These are phyloP conservation scores for Clitarchus hookeri DNA, from an alignment of 2,888 invertebrate species.

Conservation along the genomic window DNA sequence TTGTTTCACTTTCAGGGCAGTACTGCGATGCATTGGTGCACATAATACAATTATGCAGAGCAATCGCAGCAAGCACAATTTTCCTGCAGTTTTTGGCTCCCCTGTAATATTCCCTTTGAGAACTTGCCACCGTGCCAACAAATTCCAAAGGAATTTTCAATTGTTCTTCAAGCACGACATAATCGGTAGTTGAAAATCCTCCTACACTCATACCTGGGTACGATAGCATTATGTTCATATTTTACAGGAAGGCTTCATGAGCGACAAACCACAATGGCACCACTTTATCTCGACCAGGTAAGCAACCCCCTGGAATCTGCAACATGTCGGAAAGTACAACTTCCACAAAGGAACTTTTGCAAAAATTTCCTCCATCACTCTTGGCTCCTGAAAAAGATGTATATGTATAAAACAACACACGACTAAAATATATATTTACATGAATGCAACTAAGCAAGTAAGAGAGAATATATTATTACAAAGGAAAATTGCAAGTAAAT, in stretches of 20 bases:
- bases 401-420: too few relatives aligned
- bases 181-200: constrained; percentile 37
- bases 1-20: constrained; percentile 25
- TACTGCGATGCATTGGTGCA: neutral
- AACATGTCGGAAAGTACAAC: neutral
- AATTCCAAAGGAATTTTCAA: constrained; percentile 39
- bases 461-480: too few relatives aligned
- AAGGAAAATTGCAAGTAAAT: too few relatives aligned
- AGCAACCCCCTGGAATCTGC: neutral
- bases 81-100: constrained; percentile 22
- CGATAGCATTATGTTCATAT: constrained; percentile 34
- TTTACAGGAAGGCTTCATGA: constrained; percentile 38
- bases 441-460: too few relatives aligned
- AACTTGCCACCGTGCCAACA: too few relatives aligned
- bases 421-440: too few relatives aligned
- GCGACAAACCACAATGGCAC: constrained; percentile 33
- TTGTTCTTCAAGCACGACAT: constrained; percentile 31
- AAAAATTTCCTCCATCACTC: constrained; percentile 27
- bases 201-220: constrained; percentile 31
- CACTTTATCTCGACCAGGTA: neutral
- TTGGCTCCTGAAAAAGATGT: neutral
- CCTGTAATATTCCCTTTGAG: constrained; percentile 27
- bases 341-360: neutral
- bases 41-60: constrained; percentile 34
- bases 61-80: constrained; percentile 30